Evolutionary conservation across 1,140 invertebrate genomes (phyloP).

Genomic region (Varroa destructor): DNA sequence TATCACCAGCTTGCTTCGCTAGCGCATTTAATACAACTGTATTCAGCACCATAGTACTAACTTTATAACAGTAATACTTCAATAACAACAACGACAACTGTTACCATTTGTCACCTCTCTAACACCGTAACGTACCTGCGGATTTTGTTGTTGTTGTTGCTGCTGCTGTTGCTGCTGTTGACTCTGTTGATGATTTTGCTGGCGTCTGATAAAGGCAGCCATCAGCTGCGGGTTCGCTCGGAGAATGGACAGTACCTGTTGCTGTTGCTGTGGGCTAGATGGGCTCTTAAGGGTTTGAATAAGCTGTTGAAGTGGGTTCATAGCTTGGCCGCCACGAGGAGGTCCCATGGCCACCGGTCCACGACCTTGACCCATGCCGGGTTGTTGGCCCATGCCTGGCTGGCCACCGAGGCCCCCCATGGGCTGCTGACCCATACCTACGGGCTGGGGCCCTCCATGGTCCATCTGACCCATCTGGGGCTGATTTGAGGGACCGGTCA

Average conservation of each 20-base stretch:
- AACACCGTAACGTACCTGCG: slow-evolving; percentile 46
- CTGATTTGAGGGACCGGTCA: slow-evolving; percentile 33
- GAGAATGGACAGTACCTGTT: slow-evolving; percentile 77
- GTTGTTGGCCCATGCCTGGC: slow-evolving; percentile 8
- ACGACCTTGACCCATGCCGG: slow-evolving; percentile 12
- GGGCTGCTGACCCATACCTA: slow-evolving; percentile 19
- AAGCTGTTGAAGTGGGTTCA: slow-evolving; percentile 62
- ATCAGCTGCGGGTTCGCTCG: slow-evolving; percentile 88
- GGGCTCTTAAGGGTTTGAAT: slow-evolving; percentile 76
- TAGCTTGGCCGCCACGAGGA: slow-evolving; percentile 31
- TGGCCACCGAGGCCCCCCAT: slow-evolving; percentile 7
- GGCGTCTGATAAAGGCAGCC: slow-evolving; percentile 88
- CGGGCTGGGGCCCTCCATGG: slow-evolving; percentile 29
- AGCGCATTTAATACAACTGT: too few relatives aligned
- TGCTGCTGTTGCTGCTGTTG: slow-evolving; percentile 38
- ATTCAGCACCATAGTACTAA: too few relatives aligned
- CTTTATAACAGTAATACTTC: too few relatives aligned
- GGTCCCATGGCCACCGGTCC: slow-evolving; percentile 31
- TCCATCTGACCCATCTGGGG: slow-evolving; percentile 33
- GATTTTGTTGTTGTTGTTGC: slow-evolving; percentile 46
- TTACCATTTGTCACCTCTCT: slow-evolving; percentile 44
- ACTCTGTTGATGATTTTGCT: slow-evolving; percentile 47
- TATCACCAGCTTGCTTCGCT: too few relatives aligned
- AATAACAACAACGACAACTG: too few relatives aligned
- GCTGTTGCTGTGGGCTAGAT: slow-evolving; percentile 76